Evolutionary conservation across 2,888 invertebrate species (phyloP).

Genomic region (Holacanthella duospinosa): DNA sequence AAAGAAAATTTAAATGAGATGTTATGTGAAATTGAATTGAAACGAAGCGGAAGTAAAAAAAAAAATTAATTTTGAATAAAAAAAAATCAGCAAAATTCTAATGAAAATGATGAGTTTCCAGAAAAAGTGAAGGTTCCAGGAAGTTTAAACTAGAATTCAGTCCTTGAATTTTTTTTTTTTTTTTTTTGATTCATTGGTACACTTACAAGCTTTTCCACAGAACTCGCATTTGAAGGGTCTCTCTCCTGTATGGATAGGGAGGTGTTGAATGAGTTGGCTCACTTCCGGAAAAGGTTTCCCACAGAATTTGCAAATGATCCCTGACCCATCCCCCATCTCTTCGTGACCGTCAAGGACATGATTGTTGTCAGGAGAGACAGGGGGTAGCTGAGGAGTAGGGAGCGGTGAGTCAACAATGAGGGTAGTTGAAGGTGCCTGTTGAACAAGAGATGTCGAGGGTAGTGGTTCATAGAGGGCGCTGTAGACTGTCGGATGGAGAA

Average conservation of each 20-base stretch:
- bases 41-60: too few relatives aligned
- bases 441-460: slow-evolving; percentile 9
- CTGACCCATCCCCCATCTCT: slow-evolving; percentile 7
- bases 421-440: slow-evolving; percentile 9
- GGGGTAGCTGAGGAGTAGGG: slow-evolving; percentile 38
- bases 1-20: too few relatives aligned
- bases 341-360: slow-evolving; percentile 6
- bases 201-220: slow-evolving; percentile 85
- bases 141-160: too few relatives aligned
- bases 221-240: slow-evolving; percentile 87
- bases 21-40: too few relatives aligned
- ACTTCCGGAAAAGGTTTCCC: slow-evolving; percentile 87
- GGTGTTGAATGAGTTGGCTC: slow-evolving; percentile 71
- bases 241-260: slow-evolving; percentile 81
- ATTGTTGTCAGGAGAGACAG: slow-evolving; percentile 16
- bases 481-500: slow-evolving; percentile 34
- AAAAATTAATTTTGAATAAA: too few relatives aligned
- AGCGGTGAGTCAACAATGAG: slow-evolving; percentile 42
- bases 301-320: slow-evolving; percentile 69
- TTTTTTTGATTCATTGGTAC: too few relatives aligned
- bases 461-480: slow-evolving; percentile 21
- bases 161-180: too few relatives aligned
- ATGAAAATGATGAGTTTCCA: too few relatives aligned
- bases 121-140: too few relatives aligned
- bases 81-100: too few relatives aligned